These are phyloP conservation scores for Poeciliopsis gracilis DNA, from an alignment of 2,797 vertebrate species.

Conservation along the genomic window DNA sequence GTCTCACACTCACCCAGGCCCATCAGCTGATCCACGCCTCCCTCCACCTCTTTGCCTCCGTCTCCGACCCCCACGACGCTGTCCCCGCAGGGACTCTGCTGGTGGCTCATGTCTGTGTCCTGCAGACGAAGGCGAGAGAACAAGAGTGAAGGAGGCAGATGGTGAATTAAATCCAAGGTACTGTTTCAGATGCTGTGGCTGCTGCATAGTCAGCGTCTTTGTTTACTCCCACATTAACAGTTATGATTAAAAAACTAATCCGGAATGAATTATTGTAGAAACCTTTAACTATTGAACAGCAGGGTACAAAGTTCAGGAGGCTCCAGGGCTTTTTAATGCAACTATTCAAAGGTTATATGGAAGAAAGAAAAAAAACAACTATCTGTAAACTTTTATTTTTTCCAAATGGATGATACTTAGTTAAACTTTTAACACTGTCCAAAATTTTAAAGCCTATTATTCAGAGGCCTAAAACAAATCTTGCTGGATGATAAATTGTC, in stretches of 20 bases:
- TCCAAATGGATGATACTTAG: not conserved
- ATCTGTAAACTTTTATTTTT: not conserved
- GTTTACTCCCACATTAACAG: not conserved
- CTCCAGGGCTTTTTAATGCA: not conserved
- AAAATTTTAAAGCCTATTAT: not conserved
- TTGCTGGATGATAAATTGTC: too few species aligned
- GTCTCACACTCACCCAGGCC: conserved; percentile 90
- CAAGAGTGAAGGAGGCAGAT: not conserved
- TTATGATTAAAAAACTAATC: not conserved
- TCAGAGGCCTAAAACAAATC: too few species aligned
- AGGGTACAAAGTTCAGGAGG: not conserved
- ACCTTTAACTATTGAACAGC: not conserved
- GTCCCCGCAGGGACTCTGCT: conserved; percentile 93
- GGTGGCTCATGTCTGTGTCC: conserved; percentile 95
- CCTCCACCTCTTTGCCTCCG: conserved; percentile 91
- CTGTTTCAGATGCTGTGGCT: not conserved
- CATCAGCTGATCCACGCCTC: conserved; percentile 87
- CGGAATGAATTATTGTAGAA: not conserved
- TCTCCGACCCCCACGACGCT: conserved; percentile 65
- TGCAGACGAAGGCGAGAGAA: conserved; percentile 55
- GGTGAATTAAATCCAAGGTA: not conserved
- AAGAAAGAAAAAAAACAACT: not conserved
- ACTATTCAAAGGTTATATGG: not conserved
- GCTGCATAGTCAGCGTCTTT: not conserved
- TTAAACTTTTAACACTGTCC: not conserved